Conservation (phyloP, 2,113 vertebrate species). For the Penelope pileata region DNA sequence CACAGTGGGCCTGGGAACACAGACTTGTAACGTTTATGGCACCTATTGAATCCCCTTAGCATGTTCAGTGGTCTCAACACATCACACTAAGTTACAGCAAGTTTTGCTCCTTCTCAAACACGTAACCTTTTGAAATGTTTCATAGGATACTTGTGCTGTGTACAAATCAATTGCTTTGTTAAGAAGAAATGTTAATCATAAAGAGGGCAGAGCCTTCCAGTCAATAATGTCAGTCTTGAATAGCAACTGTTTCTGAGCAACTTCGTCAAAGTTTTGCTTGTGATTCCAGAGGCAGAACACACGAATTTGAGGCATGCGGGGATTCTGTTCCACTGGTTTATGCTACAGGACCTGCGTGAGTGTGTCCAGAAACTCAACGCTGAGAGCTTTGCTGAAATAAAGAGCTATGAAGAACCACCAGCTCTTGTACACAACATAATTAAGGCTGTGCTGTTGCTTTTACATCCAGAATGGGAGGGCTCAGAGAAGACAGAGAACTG, state of each 20-base stretch:
- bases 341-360: slow-evolving; percentile 78
- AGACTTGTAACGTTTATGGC: neutral
- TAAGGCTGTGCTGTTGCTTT: slow-evolving; percentile 71
- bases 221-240: neutral
- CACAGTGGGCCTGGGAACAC: neutral
- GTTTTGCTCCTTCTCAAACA: neutral
- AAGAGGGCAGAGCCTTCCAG: neutral
- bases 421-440: slow-evolving; percentile 47
- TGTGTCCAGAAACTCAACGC: slow-evolving; percentile 50
- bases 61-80: too few relatives aligned
- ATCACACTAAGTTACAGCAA: neutral
- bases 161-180: neutral
- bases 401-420: slow-evolving; percentile 5
- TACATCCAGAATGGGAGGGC: slow-evolving; percentile 68
- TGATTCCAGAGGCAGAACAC: slow-evolving; percentile 74
- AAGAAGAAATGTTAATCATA: neutral
- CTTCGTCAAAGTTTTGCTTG: neutral
- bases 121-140: neutral
- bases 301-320: slow-evolving; percentile 23
- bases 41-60: neutral
- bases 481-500: slow-evolving; percentile 57
- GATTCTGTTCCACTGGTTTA: slow-evolving; percentile 75
- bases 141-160: neutral
- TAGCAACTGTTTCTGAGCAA: neutral
- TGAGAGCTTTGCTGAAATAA: slow-evolving; percentile 43